A percentile compares a stretch with the other conserved stretches of the same genome.
phyloP scores from a whole-genome alignment of 1,140 invertebrate species.

The Stegodyphus dumicola region DNA sequence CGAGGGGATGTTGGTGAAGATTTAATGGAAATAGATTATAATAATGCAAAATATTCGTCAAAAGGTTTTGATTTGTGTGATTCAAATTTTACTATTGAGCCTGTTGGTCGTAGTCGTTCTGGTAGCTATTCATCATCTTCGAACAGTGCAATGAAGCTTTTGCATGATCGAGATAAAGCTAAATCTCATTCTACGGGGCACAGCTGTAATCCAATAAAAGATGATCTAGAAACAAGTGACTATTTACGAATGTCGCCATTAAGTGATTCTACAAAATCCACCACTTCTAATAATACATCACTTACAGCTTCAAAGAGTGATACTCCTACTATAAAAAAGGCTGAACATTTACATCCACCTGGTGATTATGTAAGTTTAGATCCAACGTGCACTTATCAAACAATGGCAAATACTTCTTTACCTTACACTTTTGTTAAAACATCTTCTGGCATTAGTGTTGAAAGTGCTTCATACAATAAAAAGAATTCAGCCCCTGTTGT shows the following conservation, averaged over 20 bases:
- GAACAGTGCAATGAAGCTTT: constrained; percentile 20
- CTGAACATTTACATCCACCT: constrained; percentile 37
- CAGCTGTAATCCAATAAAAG: constrained; percentile 13
- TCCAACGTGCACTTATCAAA: constrained; percentile 36
- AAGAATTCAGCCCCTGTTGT: not conserved
- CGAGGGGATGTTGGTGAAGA: constrained; percentile 60
- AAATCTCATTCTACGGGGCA: constrained; percentile 46
- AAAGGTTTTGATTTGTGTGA: constrained; percentile 38
- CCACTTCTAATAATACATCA: not conserved
- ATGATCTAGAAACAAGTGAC: constrained; percentile 18
- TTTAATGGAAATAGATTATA: constrained; percentile 65
- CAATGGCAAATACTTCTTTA: not conserved
- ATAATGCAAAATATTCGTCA: constrained; percentile 55
- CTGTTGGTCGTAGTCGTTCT: constrained; percentile 52
- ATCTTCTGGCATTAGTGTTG: not conserved
- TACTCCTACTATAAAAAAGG: not conserved
- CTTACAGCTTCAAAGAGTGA: not conserved
- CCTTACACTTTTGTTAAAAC: not conserved
- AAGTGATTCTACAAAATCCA: constrained; percentile 1
- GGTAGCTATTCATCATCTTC: constrained; percentile 54
- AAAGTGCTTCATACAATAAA: not conserved
- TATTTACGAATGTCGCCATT: constrained; percentile 50
- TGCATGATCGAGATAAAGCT: constrained; percentile 32
- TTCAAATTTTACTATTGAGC: constrained; percentile 54
- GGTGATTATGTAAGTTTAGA: constrained; percentile 57